A percentile compares a stretch with the other conserved stretches of the same genome.
Evolutionary conservation across 2,888 invertebrate genomes (phyloP).

Genomic region (Lasioglossum oenotherae): DNA sequence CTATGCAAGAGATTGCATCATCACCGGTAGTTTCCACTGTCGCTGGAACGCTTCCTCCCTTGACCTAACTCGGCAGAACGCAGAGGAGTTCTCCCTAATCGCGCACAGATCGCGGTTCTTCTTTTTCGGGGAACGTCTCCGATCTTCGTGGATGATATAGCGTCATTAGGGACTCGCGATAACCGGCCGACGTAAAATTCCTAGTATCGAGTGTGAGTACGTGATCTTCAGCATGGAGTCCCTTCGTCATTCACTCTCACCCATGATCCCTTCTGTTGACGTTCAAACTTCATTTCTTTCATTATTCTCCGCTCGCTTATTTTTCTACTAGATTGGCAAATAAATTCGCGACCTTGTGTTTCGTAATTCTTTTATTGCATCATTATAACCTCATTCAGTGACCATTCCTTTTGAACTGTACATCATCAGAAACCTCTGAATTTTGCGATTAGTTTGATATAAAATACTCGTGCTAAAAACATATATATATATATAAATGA

Average conservation of each 20-base stretch:
- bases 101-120: slow-evolving; percentile 17
- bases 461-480: no score
- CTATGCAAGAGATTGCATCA: slow-evolving; percentile 24
- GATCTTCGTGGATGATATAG: slow-evolving; percentile 33
- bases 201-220: slow-evolving; percentile 32
- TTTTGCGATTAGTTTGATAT: no score
- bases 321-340: neutral
- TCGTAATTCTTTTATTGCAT: no score
- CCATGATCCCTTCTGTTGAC: neutral
- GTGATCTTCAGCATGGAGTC: slow-evolving; percentile 43
- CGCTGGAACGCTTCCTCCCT: slow-evolving; percentile 38
- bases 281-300: neutral
- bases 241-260: neutral
- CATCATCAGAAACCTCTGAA: no score
- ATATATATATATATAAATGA: no score
- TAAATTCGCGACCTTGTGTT: no score
- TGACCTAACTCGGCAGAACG: slow-evolving; percentile 31
- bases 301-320: neutral
- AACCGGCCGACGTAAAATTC: slow-evolving; percentile 41
- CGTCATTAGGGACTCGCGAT: slow-evolving; percentile 48
- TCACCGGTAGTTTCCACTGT: slow-evolving; percentile 27
- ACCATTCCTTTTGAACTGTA: no score
- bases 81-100: slow-evolving; percentile 41
- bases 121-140: slow-evolving; percentile 53
- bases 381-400: no score